Percentiles rank a stretch among this genome's conserved stretches.
phyloP scores from a whole-genome alignment of 2,888 invertebrate species.

The Philaethria dido region DNA sequence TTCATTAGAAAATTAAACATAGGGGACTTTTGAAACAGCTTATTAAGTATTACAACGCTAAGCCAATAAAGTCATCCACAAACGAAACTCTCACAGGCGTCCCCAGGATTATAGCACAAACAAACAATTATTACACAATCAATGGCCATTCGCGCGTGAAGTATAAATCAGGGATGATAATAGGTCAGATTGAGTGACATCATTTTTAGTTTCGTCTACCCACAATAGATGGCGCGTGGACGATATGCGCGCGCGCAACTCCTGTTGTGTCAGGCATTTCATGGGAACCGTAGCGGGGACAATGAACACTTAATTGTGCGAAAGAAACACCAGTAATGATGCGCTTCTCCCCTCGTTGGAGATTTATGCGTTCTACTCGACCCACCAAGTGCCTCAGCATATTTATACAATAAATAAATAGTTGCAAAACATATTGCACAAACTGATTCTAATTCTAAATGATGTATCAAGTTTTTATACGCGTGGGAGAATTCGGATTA shows the following conservation, averaged over 20 bases:
- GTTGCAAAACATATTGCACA: constrained; percentile 74
- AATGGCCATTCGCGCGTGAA: constrained; percentile 68
- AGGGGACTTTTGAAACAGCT: constrained; percentile 31
- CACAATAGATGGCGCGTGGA: constrained; percentile 67
- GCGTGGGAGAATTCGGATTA: constrained; percentile 62
- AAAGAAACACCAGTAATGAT: constrained; percentile 76
- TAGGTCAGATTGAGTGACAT: constrained; percentile 64
- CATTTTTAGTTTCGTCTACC: constrained; percentile 59
- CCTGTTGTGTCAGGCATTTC: constrained; percentile 66
- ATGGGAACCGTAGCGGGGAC: constrained; percentile 76
- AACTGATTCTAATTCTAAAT: constrained; percentile 56
- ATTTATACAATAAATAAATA: constrained; percentile 75
- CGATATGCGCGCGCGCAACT: constrained; percentile 62
- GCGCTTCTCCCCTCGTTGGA: constrained; percentile 59
- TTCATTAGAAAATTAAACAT: constrained; percentile 22
- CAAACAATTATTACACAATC: constrained; percentile 81
- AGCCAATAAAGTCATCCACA: constrained; percentile 63
- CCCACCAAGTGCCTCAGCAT: constrained; percentile 68
- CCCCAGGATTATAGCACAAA: constrained; percentile 64
- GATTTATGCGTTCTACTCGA: constrained; percentile 73
- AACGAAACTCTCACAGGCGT: constrained; percentile 67
- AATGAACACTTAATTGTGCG: constrained; percentile 80
- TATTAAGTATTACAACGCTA: constrained; percentile 51
- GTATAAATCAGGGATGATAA: constrained; percentile 74
- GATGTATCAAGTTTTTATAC: constrained; percentile 65